Conservation (phyloP, 2,888 invertebrate genomes). For the Reticulitermes lucifugus region DNA sequence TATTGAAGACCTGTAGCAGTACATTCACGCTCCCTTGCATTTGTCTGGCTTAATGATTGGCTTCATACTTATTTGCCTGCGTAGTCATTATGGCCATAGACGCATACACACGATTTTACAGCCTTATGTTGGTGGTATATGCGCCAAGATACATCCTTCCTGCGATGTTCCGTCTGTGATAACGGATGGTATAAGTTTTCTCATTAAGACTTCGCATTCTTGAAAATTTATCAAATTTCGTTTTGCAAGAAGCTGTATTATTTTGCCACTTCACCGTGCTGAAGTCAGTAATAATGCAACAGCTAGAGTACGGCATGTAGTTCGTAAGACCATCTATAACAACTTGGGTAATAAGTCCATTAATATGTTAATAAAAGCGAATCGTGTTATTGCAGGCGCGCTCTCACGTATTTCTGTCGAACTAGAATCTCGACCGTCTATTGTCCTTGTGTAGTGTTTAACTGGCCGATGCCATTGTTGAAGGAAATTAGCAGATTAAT, state of each 20-base stretch:
- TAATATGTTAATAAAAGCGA: slow-evolving; percentile 40
- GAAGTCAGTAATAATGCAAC: not conserved
- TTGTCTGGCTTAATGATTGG: too few species aligned
- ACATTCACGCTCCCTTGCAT: too few species aligned
- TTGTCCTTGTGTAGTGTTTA: slow-evolving; percentile 31
- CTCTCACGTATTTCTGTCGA: not conserved
- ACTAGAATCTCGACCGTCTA: not conserved
- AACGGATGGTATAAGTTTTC: slow-evolving; percentile 34
- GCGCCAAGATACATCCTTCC: not conserved
- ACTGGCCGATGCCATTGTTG: slow-evolving; percentile 31
- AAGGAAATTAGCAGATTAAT: not conserved
- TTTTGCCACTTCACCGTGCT: slow-evolving; percentile 31
- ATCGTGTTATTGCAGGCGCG: slow-evolving; percentile 16
- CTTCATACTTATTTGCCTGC: too few species aligned
- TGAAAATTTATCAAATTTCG: slow-evolving; percentile 33
- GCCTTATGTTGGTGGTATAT: too few species aligned
- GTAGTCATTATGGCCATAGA: too few species aligned
- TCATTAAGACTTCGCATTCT: slow-evolving; percentile 26
- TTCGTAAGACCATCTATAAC: not conserved
- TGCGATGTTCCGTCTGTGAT: slow-evolving; percentile 5
- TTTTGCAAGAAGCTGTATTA: slow-evolving; percentile 21
- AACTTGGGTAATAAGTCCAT: slow-evolving; percentile 25
- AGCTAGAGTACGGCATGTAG: not conserved
- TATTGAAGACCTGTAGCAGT: too few species aligned
- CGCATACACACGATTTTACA: too few species aligned